Conservation (phyloP, 2,113 vertebrate genomes). For the Polypterus senegalus region DNA sequence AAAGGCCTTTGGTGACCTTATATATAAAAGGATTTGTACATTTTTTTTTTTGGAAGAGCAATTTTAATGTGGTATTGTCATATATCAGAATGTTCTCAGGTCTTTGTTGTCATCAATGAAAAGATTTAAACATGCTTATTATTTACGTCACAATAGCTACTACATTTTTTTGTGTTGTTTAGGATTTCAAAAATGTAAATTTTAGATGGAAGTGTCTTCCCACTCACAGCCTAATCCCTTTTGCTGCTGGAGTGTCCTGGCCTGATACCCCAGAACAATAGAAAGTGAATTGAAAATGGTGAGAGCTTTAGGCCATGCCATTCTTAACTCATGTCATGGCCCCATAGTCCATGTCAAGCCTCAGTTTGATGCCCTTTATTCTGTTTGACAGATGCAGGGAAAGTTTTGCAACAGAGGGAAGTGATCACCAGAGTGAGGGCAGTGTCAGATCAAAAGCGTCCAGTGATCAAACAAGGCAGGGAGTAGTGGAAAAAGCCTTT, state of each 20-base stretch:
- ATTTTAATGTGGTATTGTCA: conserved; percentile 38
- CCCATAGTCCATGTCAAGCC: conserved; percentile 54
- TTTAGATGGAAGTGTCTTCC: conserved; percentile 51
- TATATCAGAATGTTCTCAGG: conserved; percentile 44
- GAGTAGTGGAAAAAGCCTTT: conserved; percentile 57
- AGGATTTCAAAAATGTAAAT: conserved; percentile 44
- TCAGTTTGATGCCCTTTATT: conserved; percentile 71
- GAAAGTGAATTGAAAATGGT: conserved; percentile 61
- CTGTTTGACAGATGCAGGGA: conserved; percentile 61
- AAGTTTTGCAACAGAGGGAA: conserved; percentile 48
- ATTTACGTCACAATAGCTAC: conserved; percentile 60
- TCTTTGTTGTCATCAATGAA: conserved; percentile 59
- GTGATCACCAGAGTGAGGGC: conserved; percentile 57
- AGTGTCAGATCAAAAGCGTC: conserved; percentile 68
- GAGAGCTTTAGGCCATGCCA: conserved; percentile 50
- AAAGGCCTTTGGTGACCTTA: conserved; percentile 41
- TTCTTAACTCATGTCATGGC: conserved; percentile 49
- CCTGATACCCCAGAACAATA: conserved; percentile 59
- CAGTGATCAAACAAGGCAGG: conserved; percentile 61
- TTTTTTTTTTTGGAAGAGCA: conserved; percentile 21
- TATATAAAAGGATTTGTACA: conserved; percentile 25
- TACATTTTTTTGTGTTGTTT: conserved; percentile 47
- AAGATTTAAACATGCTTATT: conserved; percentile 68
- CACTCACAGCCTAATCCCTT: conserved; percentile 62
- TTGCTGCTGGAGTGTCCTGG: conserved; percentile 49